phyloP scores from a whole-genome alignment of 2,888 invertebrate species.

The Tanytarsus gracilentus region DNA sequence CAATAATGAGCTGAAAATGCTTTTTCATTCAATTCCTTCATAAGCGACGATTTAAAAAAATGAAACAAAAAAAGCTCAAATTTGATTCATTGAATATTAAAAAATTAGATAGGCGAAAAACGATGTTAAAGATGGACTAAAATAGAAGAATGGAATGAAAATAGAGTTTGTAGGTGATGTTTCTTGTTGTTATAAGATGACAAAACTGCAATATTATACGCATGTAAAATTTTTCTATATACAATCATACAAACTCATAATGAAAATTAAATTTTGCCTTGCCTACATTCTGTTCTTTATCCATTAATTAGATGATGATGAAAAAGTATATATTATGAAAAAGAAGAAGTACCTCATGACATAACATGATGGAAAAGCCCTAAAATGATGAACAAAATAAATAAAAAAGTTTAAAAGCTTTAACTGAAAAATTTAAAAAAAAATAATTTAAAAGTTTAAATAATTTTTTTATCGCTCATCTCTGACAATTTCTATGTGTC shows the following conservation, averaged over 20 bases:
- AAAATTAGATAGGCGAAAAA: too few relatives aligned
- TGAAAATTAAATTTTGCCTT: constrained; percentile 14
- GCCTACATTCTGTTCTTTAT: not conserved
- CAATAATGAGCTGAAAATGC: too few relatives aligned
- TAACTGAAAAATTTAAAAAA: constrained; percentile 9
- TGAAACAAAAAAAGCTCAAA: too few relatives aligned
- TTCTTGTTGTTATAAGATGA: too few relatives aligned
- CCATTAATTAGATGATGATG: not conserved
- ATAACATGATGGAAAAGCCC: not conserved
- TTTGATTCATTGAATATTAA: too few relatives aligned
- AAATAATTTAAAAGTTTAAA: too few relatives aligned
- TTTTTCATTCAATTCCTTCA: too few relatives aligned
- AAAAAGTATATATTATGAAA: not conserved
- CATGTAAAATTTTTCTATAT: constrained; percentile 20
- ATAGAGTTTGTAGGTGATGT: too few relatives aligned
- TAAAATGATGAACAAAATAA: constrained; percentile 10
- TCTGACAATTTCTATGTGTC: not conserved
- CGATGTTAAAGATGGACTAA: too few relatives aligned
- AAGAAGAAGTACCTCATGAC: not conserved
- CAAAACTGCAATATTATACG: not conserved
- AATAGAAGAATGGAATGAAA: not conserved
- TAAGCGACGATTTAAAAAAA: too few relatives aligned
- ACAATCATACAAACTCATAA: constrained; percentile 5
- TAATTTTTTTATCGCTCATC: not conserved
- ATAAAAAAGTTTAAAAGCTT: constrained; percentile 21